A percentile compares a stretch with the other conserved stretches of the same genome.
phyloP scores from a whole-genome alignment of 2,113 vertebrate genomes.

The Apteryx owenii region DNA sequence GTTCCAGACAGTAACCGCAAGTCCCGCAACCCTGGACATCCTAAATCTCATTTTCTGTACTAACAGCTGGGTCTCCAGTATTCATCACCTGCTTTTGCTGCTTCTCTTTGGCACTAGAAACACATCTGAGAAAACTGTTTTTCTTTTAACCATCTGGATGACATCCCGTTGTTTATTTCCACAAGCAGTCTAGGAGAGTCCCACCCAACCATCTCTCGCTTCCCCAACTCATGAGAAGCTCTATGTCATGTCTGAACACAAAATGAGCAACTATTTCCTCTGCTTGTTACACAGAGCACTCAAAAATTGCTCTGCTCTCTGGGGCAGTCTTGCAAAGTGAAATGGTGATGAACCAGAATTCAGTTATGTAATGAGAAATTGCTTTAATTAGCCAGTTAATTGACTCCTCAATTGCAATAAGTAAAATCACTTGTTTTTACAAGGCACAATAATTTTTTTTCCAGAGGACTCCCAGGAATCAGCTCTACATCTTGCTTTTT shows the following conservation, averaged over 20 bases:
- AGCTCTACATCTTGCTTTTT: not conserved
- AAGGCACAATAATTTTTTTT: slow-evolving; percentile 17
- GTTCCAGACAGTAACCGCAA: not conserved
- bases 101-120: not conserved
- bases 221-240: not conserved
- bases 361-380: slow-evolving; percentile 72
- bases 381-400: slow-evolving; percentile 73
- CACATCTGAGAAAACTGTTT: not conserved
- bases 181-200: not conserved
- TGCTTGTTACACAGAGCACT: not conserved
- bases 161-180: not conserved
- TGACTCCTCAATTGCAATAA: slow-evolving; percentile 60
- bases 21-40: not conserved
- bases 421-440: slow-evolving; percentile 54
- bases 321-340: slow-evolving; percentile 6
- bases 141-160: not conserved
- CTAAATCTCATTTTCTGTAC: not conserved
- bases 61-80: not conserved
- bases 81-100: not conserved
- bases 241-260: rapidly evolving
- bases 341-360: slow-evolving; percentile 61
- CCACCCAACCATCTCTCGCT: not conserved
- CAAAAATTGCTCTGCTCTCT: slow-evolving; percentile 32
- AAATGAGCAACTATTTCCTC: rapidly evolving
- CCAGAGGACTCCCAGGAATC: slow-evolving; percentile 16